A percentile compares a stretch with the other conserved stretches of the same genome.
phyloP scores from a whole-genome alignment of 2,888 invertebrate genomes.

The Acleris sparsana region DNA sequence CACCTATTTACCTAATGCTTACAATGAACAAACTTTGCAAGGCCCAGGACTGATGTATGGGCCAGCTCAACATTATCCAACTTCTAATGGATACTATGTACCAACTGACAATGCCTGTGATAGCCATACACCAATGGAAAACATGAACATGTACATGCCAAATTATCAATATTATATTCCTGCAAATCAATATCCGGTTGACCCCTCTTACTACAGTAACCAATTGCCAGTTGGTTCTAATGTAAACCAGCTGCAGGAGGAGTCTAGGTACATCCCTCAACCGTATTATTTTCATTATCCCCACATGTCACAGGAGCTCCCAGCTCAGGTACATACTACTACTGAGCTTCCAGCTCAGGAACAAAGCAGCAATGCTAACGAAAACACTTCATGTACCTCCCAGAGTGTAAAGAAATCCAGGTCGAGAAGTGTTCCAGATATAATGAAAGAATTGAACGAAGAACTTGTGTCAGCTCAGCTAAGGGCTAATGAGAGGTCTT shows the following conservation, averaged over 20 bases:
- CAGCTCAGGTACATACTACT: conserved; percentile 55
- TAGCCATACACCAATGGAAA: conserved; percentile 54
- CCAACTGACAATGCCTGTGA: conserved; percentile 57
- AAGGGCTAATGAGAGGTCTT: conserved; percentile 76
- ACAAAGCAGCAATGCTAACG: conserved; percentile 42
- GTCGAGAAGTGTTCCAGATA: conserved; percentile 88
- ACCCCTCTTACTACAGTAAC: conserved; percentile 57
- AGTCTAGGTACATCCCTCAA: conserved; percentile 64
- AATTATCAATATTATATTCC: conserved; percentile 74
- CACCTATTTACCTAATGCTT: conserved; percentile 69
- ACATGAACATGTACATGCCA: conserved; percentile 65
- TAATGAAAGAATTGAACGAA: conserved; percentile 88
- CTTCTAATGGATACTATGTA: conserved; percentile 68
- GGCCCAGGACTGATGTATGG: conserved; percentile 63
- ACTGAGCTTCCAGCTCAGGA: conserved; percentile 38
- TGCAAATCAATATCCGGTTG: conserved; percentile 54
- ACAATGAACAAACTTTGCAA: conserved; percentile 65
- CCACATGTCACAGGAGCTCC: conserved; percentile 53
- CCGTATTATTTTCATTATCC: conserved; percentile 71
- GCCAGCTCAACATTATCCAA: conserved; percentile 66
- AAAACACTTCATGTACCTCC: conserved; percentile 43
- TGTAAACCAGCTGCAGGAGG: conserved; percentile 52
- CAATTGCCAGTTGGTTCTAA: conserved; percentile 59
- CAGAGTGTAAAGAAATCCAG: conserved; percentile 69
- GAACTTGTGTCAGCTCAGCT: conserved; percentile 82